Percentiles rank a stretch among this genome's conserved stretches.
phyloP scores from a whole-genome alignment of 1,140 invertebrate genomes.

The Ceratoteleas bidentatus region DNA sequence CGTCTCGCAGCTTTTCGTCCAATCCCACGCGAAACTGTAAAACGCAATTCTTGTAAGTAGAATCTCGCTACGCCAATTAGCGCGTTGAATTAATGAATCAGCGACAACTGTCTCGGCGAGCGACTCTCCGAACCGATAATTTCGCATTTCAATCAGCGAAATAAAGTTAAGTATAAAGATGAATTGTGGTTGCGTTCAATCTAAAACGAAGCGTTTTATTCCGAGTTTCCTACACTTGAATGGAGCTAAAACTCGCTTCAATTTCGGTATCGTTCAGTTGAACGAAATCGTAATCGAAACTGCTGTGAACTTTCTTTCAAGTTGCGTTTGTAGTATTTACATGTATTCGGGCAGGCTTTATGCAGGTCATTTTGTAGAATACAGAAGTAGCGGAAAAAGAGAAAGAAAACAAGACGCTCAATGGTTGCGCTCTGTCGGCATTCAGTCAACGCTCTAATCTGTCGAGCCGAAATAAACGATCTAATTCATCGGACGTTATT shows the following conservation, averaged over 20 bases:
- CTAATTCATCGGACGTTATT: background rate
- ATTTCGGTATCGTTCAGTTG: slow-evolving; percentile 47
- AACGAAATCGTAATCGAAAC: slow-evolving; percentile 49
- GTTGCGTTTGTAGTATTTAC: slow-evolving; percentile 36
- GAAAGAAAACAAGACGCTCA: slow-evolving; percentile 24
- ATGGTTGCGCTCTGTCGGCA: background rate
- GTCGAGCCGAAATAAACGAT: background rate
- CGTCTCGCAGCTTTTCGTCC: too few species aligned
- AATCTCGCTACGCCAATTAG: too few species aligned
- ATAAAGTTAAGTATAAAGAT: slow-evolving; percentile 35
- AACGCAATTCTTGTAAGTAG: too few species aligned
- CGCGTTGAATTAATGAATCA: slow-evolving; percentile 10
- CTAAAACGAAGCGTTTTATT: slow-evolving; percentile 46
- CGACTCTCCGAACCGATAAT: slow-evolving; percentile 6
- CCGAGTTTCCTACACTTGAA: slow-evolving; percentile 40
- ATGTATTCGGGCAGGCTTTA: slow-evolving; percentile 23
- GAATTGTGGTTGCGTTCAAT: slow-evolving; percentile 41
- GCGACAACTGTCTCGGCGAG: slow-evolving; percentile 2
- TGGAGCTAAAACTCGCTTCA: slow-evolving; percentile 47
- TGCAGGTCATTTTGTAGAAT: slow-evolving; percentile 20
- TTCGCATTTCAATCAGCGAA: slow-evolving; percentile 34
- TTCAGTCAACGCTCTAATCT: background rate
- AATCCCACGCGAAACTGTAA: too few species aligned
- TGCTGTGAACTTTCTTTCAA: slow-evolving; percentile 47
- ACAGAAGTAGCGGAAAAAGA: slow-evolving; percentile 23